phyloP scores from a whole-genome alignment of 2,113 vertebrate genomes.

The Hippocampus comes region DNA sequence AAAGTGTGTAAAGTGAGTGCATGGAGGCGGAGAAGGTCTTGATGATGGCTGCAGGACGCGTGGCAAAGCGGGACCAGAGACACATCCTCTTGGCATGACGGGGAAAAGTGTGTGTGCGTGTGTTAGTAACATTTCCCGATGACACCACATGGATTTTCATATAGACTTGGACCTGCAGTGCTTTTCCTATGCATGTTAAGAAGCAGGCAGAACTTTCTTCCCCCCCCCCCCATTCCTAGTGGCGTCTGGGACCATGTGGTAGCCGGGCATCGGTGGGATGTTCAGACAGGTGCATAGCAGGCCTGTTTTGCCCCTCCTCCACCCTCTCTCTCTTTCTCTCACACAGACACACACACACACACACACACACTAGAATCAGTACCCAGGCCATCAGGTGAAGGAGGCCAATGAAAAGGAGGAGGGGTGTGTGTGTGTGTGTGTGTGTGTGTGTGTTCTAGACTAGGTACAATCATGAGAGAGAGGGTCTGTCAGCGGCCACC shows the following conservation, averaged over 20 bases:
- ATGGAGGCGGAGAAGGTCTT: too few relatives aligned
- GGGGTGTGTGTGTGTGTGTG: constrained; percentile 26
- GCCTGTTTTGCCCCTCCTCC: constrained; percentile 18
- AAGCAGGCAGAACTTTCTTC: too few relatives aligned
- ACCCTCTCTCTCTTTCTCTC: not conserved
- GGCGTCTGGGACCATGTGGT: constrained; percentile 45
- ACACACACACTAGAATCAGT: constrained; percentile 1
- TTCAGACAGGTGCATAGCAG: constrained; percentile 61
- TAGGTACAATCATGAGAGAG: constrained; percentile 69
- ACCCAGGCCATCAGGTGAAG: constrained; percentile 10
- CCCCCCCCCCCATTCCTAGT: constrained; percentile 42
- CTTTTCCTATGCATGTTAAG: not conserved
- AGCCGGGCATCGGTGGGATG: constrained; percentile 45
- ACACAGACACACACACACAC: constrained; percentile 3
- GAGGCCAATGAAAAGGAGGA: not conserved
- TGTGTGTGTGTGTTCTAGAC: constrained; percentile 34
- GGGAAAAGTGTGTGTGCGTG: too few relatives aligned
- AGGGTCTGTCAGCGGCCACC: constrained; percentile 73
- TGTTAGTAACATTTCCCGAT: too few relatives aligned
- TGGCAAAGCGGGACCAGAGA: too few relatives aligned
- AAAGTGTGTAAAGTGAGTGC: too few relatives aligned
- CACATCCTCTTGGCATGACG: too few relatives aligned
- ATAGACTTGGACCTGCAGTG: not conserved
- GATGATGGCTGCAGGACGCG: too few relatives aligned
- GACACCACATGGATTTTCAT: too few relatives aligned